Percentiles rank a stretch among this genome's conserved stretches.
These are phyloP conservation scores for Pao palembangensis DNA, from an alignment of 2,113 vertebrate species.

Conservation along the genomic window DNA sequence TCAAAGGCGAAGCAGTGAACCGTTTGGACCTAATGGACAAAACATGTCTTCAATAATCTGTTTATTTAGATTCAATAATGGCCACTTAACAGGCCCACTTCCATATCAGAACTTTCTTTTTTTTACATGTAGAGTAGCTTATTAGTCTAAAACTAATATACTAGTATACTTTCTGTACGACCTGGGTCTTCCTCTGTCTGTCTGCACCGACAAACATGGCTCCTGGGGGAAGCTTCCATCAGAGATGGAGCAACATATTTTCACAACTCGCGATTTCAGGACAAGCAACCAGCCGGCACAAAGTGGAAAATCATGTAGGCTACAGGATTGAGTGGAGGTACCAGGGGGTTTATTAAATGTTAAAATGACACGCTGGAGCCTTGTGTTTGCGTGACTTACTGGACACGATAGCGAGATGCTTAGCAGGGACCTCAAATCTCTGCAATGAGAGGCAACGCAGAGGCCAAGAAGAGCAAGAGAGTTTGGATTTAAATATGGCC, in stretches of 20 bases:
- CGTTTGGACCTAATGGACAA: too few relatives aligned
- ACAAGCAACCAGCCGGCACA: neutral
- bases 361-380: conserved; percentile 9
- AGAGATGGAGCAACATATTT: neutral
- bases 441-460: neutral
- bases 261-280: neutral
- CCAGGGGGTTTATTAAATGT: conserved; percentile 12
- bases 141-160: too few relatives aligned
- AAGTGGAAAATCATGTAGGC: conserved; percentile 32
- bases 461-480: neutral
- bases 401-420: neutral
- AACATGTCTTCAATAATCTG: too few relatives aligned
- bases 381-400: neutral
- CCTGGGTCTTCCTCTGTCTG: neutral
- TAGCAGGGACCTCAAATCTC: neutral
- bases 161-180: neutral
- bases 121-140: too few relatives aligned
- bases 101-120: too few relatives aligned
- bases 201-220: neutral
- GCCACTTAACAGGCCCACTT: too few relatives aligned
- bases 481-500: too few relatives aligned
- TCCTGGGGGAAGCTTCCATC: neutral
- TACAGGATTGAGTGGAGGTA: neutral
- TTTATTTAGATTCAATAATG: too few relatives aligned
- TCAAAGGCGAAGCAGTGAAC: too few relatives aligned